A percentile compares a stretch with the other conserved stretches of the same genome.
Conservation (phyloP, 2,797 vertebrate genomes). For the Fratercula arctica region DNA sequence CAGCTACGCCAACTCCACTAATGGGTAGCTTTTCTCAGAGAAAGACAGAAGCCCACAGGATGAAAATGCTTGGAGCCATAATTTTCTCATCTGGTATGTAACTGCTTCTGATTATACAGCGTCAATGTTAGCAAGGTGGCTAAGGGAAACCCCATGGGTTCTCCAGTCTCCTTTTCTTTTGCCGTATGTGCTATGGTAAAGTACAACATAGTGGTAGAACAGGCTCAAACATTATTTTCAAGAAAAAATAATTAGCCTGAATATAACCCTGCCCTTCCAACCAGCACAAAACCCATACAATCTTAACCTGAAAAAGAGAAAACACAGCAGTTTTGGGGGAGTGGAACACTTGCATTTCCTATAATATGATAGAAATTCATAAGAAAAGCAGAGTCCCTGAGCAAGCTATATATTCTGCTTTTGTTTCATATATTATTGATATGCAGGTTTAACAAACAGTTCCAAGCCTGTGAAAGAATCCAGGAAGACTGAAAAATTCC, state of each 20-base stretch:
- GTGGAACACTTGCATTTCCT: neutral
- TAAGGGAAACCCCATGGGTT: neutral
- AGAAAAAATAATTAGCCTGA: neutral
- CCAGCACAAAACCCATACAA: neutral
- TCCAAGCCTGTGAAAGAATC: neutral
- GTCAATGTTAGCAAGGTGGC: neutral
- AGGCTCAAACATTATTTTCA: neutral
- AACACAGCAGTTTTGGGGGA: neutral
- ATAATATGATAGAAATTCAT: neutral
- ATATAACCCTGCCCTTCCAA: neutral
- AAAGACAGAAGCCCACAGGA: neutral
- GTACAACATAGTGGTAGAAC: neutral
- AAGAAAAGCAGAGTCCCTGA: neutral
- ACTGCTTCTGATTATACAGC: slow-evolving; percentile 10
- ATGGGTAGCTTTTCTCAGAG: neutral
- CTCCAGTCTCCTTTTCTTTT: neutral
- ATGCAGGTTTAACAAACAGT: neutral
- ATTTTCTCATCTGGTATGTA: neutral
- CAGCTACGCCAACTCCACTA: neutral
- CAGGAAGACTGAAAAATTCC: neutral
- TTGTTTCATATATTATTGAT: slow-evolving; percentile 21
- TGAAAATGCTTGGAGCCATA: neutral
- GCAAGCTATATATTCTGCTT: neutral
- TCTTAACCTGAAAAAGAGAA: neutral
- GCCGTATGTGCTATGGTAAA: neutral